Percentiles rank a stretch among this genome's conserved stretches.
phyloP scores from a whole-genome alignment of 2,888 invertebrate species.

The Brachyptera risi region DNA sequence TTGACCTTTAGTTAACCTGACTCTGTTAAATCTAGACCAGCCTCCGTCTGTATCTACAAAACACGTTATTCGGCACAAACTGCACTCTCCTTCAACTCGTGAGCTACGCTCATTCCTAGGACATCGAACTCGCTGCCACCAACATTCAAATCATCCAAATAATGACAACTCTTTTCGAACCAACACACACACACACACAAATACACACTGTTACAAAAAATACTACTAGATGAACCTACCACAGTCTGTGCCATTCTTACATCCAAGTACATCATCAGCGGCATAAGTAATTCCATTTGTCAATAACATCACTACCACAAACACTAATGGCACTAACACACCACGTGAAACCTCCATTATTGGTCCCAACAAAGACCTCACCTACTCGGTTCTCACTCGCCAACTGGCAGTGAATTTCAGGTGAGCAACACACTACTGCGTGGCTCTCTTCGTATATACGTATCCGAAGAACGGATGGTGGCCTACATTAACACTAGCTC shows the following conservation, averaged over 20 bases:
- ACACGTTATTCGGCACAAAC: neutral
- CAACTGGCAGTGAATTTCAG: constrained; percentile 15
- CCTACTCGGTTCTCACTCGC: constrained; percentile 3
- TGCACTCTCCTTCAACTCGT: neutral
- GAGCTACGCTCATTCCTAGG: neutral
- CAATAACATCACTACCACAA: constrained; percentile 8
- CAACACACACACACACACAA: neutral
- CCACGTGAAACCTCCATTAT: neutral
- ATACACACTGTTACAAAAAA: neutral
- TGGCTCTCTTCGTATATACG: neutral
- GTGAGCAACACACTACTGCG: neutral
- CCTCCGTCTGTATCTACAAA: neutral
- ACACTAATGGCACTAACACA: constrained; percentile 2
- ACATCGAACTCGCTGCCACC: neutral
- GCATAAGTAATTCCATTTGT: too few species aligned
- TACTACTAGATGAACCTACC: neutral
- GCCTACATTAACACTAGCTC: constrained; percentile 2
- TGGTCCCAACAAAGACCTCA: neutral
- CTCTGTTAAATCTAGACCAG: too few species aligned
- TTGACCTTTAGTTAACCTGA: too few species aligned
- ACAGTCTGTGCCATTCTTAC: constrained; percentile 12
- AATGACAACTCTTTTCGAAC: neutral
- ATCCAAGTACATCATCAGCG: too few species aligned
- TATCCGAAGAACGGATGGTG: neutral
- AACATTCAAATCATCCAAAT: neutral